phyloP scores from a whole-genome alignment of 2,888 invertebrate genomes.

The Drosophila anomelani region DNA sequence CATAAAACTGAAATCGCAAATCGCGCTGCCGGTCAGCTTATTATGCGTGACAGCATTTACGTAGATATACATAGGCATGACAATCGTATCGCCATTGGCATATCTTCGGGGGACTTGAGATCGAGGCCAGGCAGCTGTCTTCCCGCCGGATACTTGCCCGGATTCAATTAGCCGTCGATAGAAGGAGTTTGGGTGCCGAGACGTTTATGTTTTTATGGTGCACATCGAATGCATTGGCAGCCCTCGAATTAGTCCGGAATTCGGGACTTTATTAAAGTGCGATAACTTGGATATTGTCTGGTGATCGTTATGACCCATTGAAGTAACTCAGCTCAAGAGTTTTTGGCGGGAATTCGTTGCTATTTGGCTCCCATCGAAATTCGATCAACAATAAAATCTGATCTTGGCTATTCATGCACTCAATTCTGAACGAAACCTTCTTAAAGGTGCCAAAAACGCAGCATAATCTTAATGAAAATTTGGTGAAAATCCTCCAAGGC shows the following conservation, averaged over 20 bases:
- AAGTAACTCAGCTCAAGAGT: slow-evolving; percentile 27
- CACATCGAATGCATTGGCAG: slow-evolving; percentile 58
- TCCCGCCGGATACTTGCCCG: slow-evolving; percentile 59
- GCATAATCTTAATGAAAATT: slow-evolving; percentile 48
- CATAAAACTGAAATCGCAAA: slow-evolving; percentile 75
- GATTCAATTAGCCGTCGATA: slow-evolving; percentile 71
- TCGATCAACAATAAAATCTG: slow-evolving; percentile 8
- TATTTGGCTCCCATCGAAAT: neutral
- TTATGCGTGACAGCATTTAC: slow-evolving; percentile 76
- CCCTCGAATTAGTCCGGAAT: slow-evolving; percentile 52
- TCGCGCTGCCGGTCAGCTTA: slow-evolving; percentile 47
- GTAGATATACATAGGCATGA: slow-evolving; percentile 36
- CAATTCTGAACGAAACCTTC: neutral
- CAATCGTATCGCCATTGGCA: slow-evolving; percentile 60
- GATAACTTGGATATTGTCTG: slow-evolving; percentile 34
- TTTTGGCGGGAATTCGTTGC: slow-evolving; percentile 21
- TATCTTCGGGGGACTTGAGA: slow-evolving; percentile 46
- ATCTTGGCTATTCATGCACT: slow-evolving; percentile 6
- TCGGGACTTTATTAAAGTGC: slow-evolving; percentile 57
- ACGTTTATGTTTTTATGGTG: slow-evolving; percentile 63
- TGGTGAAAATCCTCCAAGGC: slow-evolving; percentile 29
- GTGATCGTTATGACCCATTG: neutral
- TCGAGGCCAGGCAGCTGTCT: slow-evolving; percentile 59
- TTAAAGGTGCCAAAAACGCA: slow-evolving; percentile 31
- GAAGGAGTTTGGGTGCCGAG: slow-evolving; percentile 8